Conservation (phyloP, 2,113 vertebrate species). For the Thymallus thymallus region DNA sequence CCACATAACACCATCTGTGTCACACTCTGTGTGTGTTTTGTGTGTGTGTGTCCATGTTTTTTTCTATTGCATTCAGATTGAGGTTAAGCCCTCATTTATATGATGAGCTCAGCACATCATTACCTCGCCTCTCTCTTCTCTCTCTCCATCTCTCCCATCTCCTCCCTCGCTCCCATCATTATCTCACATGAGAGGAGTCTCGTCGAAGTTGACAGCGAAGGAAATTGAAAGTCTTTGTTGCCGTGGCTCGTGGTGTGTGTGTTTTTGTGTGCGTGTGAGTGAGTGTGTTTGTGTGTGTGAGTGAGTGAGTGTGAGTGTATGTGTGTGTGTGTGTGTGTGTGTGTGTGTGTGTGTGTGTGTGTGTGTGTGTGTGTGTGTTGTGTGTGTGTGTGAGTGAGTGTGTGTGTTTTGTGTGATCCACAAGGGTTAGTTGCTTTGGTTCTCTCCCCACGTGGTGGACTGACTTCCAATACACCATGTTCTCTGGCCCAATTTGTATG, state of each 20-base stretch:
- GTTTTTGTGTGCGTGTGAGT: no score
- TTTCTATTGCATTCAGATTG: background rate
- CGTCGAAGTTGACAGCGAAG: conserved; percentile 34
- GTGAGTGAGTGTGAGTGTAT: no score
- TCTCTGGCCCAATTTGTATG: conserved; percentile 9
- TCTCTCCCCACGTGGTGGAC: conserved; percentile 16
- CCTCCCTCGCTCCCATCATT: conserved; percentile 16
- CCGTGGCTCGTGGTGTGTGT: conserved; percentile 1
- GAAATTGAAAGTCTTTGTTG: conserved; percentile 64
- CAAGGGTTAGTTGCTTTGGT: no score
- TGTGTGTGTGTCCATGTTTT: background rate
- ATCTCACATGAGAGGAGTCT: conserved; percentile 38
- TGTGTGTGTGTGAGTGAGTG: no score
- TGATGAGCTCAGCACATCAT: conserved; percentile 40
- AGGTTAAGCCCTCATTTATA: conserved; percentile 30
- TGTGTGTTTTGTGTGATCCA: no score
- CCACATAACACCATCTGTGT: background rate
- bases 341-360: no score
- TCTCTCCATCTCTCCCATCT: conserved; percentile 18
- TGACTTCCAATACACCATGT: conserved; percentile 45
- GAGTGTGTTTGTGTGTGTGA: no score
- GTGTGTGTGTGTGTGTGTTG: no score
- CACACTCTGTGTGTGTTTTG: background rate
- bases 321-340: no score
- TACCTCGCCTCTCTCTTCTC: conserved; percentile 9